These are phyloP conservation scores for Picathartes gymnocephalus DNA, from an alignment of 2,113 vertebrate genomes.

Conservation along the genomic window DNA sequence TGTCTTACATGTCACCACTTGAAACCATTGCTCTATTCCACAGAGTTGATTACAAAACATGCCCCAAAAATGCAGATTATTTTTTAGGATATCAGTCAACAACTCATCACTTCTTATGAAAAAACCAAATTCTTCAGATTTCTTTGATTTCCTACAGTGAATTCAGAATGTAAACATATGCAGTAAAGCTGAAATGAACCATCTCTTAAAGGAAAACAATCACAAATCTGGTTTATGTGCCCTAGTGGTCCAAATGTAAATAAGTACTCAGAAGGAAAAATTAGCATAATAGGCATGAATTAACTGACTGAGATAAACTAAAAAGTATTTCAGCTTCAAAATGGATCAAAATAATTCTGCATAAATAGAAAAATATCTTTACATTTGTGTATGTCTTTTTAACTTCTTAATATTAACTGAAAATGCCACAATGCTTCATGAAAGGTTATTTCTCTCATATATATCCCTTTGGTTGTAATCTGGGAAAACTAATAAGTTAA, in stretches of 20 bases:
- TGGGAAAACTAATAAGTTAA: background rate
- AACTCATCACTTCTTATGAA: background rate
- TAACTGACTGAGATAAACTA: constrained; percentile 27
- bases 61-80: background rate
- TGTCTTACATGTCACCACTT: background rate
- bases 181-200: background rate
- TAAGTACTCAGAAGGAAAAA: constrained; percentile 7
- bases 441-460: background rate
- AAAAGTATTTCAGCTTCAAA: background rate
- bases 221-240: constrained; percentile 7
- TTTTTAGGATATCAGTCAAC: background rate
- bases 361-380: constrained; percentile 13
- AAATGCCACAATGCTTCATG: background rate
- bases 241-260: constrained; percentile 24
- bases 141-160: background rate
- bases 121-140: background rate
- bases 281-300: constrained; percentile 27
- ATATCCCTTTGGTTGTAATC: background rate
- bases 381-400: background rate
- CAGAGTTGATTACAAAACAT: background rate
- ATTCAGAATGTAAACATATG: background rate
- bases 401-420: background rate
- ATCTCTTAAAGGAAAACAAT: constrained; percentile 26
- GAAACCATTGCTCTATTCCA: background rate
- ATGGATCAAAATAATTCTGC: constrained; percentile 5